Evolutionary conservation across 2,888 invertebrate genomes (phyloP), one percentile per base, ranked within the genome.

Genomic region (Stenoptilia bipunctidactyla): DNA sequence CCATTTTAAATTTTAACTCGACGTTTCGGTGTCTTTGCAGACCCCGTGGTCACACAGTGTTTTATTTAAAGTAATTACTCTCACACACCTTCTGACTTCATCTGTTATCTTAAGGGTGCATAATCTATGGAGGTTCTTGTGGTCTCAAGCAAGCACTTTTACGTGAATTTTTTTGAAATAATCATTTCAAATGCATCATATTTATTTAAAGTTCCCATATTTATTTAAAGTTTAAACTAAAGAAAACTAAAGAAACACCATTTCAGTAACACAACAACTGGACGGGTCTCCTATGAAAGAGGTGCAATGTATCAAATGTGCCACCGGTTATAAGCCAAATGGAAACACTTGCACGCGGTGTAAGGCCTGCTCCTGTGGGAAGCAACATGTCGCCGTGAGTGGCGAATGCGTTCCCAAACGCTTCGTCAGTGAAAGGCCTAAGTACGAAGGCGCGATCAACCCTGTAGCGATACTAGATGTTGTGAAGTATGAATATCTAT

Each of bases 261-360:
- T 30, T 49, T 48, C 46, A 83, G 83, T 79, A 1, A 77, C 82
- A 0, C 74, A 75, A 58, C 76, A 76, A 49, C 49, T 68, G 9
- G 79, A 83, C 44, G 82, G 82, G 1, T 69, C 79, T 0, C 61
- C 74, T 3, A 56, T 68, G 48, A 77, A 69, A 46, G 82, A 79
- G 41, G 73, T 79, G 0, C 61, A 66, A n/a, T 83, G 82, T 47
- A 59, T 79, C 1, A 79, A 71, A 50, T 83, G 83, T 45, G 62
- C 70, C 0, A 66, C 69, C 6, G 80, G 79, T 0, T 79, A 58
- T 49, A 67, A 51, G 37, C 53, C 61, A 0, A 40, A 45, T 8
- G 50, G 50, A 41, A 73, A 76, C 45, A 45, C 44, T 1, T 83
- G 83, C 50, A 56, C 66, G 14, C 61, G 59, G 15, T 83, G 83